Base-by-base conservation (phyloP, 1,140 invertebrate genomes). In the Gonioctena quinquepunctata region DNA sequence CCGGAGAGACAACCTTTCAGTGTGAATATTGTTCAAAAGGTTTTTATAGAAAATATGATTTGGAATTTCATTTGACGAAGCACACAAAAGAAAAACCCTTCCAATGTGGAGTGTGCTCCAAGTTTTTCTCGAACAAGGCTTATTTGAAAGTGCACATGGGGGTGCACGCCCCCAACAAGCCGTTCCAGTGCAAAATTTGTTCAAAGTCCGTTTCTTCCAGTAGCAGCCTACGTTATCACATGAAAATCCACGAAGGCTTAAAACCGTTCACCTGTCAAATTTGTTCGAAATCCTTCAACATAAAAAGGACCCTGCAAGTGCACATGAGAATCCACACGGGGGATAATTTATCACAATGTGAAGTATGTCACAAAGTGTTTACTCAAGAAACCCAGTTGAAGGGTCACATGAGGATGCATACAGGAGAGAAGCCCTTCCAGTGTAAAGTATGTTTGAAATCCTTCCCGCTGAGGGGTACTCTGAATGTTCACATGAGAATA, bases 221-320 rank as follows among this genome's bases (percentile, higher is more conserved):
- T 8, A 21, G 50, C 21, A 21, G 21, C 19, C 11, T 54, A 8
- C 4, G 21, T 0, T 21, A 21, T 21, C 84, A 85, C 65, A 73
- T 74, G 28, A 59, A 76, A n/a, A 77, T 66, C 0, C 92, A 93
- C 83, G 92, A 90, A 22, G 92, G 92, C 5, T 90, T 92, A 76
- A 86, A 90, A 71, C 92, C 92, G 0, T 93, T 91, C 57, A 60
- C 16, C n/a, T 60, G 57, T 13, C 19, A 60, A 22, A 13, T 27
- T 8, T 60, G 57, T 25, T 59, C 56, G 2, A 54, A 54, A 60
- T 27, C 57, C n/a, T 60, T 25, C 23, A n/a, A 19, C 5, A 11
- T 21, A 18, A 25, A 60, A 13, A 11, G 16, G n/a, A 11, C 16
- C 19, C 21, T 54, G 50, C n/a, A 54, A 18, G 21, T 18, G 11